phyloP scores from a whole-genome alignment of 2,888 invertebrate species.

The Megamerina dolium region DNA sequence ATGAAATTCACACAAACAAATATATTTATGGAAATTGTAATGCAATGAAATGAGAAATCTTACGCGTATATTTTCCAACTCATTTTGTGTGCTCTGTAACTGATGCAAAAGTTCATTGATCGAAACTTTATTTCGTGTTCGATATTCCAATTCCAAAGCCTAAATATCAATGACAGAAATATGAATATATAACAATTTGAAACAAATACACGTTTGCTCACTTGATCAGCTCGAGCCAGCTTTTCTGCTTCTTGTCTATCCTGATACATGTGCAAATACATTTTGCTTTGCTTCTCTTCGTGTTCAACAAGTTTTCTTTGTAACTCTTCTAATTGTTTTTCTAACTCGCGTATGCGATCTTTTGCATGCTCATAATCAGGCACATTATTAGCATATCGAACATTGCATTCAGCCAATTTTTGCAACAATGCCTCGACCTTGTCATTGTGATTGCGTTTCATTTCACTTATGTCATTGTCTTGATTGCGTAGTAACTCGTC shows the following conservation, averaged over 20 bases:
- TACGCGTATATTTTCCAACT: conserved; percentile 84
- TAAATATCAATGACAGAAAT: conserved; percentile 15
- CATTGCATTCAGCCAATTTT: conserved; percentile 68
- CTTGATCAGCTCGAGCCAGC: conserved; percentile 64
- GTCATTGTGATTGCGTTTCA: conserved; percentile 74
- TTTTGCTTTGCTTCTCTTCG: conserved; percentile 66
- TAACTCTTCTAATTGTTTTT: conserved; percentile 66
- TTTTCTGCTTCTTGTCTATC: conserved; percentile 76
- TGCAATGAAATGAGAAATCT: conserved; percentile 49
- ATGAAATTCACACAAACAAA: too few species aligned
- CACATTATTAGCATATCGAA: conserved; percentile 69
- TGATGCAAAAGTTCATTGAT: conserved; percentile 77
- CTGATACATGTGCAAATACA: conserved; percentile 77
- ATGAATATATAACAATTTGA: background rate
- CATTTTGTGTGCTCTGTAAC: conserved; percentile 76
- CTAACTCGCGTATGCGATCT: conserved; percentile 60
- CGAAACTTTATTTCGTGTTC: conserved; percentile 64
- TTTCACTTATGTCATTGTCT: conserved; percentile 61
- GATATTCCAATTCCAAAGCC: conserved; percentile 53
- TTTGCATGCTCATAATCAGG: conserved; percentile 70
- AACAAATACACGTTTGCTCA: conserved; percentile 35
- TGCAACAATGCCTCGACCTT: conserved; percentile 68
- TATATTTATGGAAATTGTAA: too few species aligned
- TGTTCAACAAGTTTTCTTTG: conserved; percentile 64
- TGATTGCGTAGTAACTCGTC: conserved; percentile 66